Conservation (phyloP, 2,113 vertebrate genomes). For the Ammospiza caudacuta region DNA sequence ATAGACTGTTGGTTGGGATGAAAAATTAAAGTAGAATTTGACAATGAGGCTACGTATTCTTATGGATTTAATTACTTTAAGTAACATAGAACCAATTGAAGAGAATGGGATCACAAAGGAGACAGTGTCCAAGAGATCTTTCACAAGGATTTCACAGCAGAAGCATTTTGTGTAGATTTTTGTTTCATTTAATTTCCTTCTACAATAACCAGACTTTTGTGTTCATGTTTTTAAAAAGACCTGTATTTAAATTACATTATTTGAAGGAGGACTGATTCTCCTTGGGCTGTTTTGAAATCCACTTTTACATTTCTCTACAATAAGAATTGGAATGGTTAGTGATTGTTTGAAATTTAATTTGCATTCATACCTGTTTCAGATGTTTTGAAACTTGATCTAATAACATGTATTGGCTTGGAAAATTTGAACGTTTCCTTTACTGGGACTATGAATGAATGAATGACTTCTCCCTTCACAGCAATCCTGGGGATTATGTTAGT, state of each 20-base stretch:
- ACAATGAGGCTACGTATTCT: neutral
- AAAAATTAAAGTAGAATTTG: constrained; percentile 14
- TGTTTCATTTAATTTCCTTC: neutral
- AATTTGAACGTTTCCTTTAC: neutral
- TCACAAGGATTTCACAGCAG: neutral
- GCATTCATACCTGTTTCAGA: neutral
- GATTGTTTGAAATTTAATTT: neutral
- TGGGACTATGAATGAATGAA: neutral
- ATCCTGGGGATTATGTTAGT: neutral
- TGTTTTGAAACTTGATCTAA: neutral
- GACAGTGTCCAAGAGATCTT: neutral
- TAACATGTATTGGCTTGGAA: neutral
- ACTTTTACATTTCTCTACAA: neutral
- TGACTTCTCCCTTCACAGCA: neutral
- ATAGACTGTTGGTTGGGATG: neutral
- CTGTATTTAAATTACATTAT: neutral
- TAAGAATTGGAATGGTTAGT: neutral
- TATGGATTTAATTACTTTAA: neutral
- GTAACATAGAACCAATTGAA: neutral
- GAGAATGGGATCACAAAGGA: neutral
- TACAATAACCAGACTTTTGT: neutral
- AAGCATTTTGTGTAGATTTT: neutral
- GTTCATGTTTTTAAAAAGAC: neutral
- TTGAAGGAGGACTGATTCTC: neutral
- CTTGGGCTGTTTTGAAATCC: neutral